Evolutionary conservation across 2,113 vertebrate genomes (phyloP).

Genomic region (Istiophorus platypterus): DNA sequence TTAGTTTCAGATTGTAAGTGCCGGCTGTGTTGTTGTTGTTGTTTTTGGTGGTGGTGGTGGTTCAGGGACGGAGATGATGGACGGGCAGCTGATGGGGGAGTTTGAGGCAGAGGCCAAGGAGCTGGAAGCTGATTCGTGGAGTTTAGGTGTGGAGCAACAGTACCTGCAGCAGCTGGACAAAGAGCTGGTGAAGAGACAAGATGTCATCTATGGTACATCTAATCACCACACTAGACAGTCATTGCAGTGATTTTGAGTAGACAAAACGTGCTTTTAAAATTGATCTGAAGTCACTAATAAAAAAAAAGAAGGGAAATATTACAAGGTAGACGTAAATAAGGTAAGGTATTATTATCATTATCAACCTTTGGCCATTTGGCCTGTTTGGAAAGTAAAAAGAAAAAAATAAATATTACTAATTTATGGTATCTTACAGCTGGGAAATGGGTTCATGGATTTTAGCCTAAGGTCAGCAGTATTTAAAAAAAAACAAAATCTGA

Average conservation of each 20-base stretch:
- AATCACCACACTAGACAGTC: not conserved
- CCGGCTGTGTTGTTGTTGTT: constrained; percentile 38
- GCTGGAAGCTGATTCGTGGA: constrained; percentile 96
- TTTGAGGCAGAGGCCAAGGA: constrained; percentile 92
- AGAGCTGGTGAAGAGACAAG: constrained; percentile 93
- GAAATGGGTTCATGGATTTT: not conserved
- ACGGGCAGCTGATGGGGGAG: constrained; percentile 96
- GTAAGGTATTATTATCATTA: too few species aligned
- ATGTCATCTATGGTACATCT: constrained; percentile 93
- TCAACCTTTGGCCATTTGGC: too few species aligned
- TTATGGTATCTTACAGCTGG: not conserved
- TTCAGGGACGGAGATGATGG: constrained; percentile 96
- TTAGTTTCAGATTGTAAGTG: not conserved
- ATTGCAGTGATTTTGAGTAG: not conserved
- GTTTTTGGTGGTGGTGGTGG: too few species aligned
- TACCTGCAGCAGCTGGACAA: constrained; percentile 91
- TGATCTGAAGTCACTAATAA: not conserved
- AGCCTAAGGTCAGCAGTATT: not conserved
- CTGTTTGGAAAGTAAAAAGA: not conserved
- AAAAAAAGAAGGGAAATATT: not conserved
- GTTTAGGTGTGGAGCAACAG: constrained; percentile 90
- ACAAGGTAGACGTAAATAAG: too few species aligned
- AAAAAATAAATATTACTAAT: not conserved
- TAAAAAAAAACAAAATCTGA: not conserved
- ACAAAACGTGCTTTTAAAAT: not conserved